Percentiles rank a stretch among this genome's conserved stretches.
phyloP scores from a whole-genome alignment of 2,113 vertebrate genomes.

The Ammodytes marinus region DNA sequence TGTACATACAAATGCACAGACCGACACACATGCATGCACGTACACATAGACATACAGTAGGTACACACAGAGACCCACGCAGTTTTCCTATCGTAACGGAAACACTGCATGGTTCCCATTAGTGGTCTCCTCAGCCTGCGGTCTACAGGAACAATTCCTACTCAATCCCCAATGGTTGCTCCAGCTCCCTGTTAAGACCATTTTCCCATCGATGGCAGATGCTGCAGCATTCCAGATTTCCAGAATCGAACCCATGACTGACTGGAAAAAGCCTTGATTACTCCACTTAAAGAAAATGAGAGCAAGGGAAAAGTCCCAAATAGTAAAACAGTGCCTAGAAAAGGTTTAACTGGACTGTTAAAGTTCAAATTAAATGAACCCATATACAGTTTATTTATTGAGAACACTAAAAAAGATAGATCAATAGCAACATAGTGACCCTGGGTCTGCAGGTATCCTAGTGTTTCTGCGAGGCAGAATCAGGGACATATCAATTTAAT shows the following conservation, averaged over 20 bases:
- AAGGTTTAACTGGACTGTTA: conserved; percentile 19
- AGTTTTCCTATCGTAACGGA: conserved; percentile 52
- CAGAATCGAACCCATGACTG: conserved; percentile 53
- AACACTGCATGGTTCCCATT: conserved; percentile 78
- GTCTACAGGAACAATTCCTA: conserved; percentile 73
- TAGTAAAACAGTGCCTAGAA: conserved; percentile 16
- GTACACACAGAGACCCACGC: conserved; percentile 43
- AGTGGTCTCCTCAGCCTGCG: conserved; percentile 70
- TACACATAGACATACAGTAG: not conserved
- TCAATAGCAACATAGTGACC: conserved; percentile 3
- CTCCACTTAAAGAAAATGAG: conserved; percentile 23
- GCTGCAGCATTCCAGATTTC: conserved; percentile 64
- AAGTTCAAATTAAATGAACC: conserved; percentile 7
- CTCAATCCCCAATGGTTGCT: conserved; percentile 71
- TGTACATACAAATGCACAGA: conserved; percentile 19
- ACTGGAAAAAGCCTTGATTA: conserved; percentile 60
- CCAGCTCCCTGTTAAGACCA: conserved; percentile 57
- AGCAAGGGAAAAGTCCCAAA: conserved; percentile 39
- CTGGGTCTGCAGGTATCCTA: conserved; percentile 10
- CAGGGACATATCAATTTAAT: conserved; percentile 8
- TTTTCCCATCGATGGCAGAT: conserved; percentile 55
- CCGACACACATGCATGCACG: conserved; percentile 12
- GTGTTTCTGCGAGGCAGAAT: conserved; percentile 12
- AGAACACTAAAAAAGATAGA: conserved; percentile 1
- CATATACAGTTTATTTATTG: conserved; percentile 4